Evolutionary conservation across 2,113 vertebrate genomes (phyloP), one percentile per base, ranked within the genome.

Genomic region (Rhineura floridana): DNA sequence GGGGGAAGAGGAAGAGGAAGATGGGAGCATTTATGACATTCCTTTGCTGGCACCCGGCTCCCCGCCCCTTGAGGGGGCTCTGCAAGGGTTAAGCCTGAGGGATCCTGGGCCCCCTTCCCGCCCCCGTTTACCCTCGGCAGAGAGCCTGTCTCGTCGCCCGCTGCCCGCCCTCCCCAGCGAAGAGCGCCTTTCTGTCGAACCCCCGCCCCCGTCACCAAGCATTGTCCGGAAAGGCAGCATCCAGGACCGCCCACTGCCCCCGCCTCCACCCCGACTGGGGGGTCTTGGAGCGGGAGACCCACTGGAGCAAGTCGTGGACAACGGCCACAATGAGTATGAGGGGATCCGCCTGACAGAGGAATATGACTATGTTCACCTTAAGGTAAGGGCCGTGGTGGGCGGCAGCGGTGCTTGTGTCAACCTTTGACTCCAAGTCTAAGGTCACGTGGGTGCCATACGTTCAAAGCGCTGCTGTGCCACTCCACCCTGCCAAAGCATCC

Each of bases 151-250:
- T 6, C 97, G 98, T 5, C 96, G 98, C 48, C 98, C 98, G 0
- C 84, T 99, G 89, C 98, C 98, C 1, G 98, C 98, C 0, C 96
- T 98, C 44, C 98, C 98, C 0, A 96, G 97, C 77, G 92, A 92
- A 0, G 95, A 96, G 85, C 81, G 86, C 42, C 86, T 91, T 4
- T 87, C 78, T 28, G 90, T 84, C 15, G 85, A 82, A 7, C 98
- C 97, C 12, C 97, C 97, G 0, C 97, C 97, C 55, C 95, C 98
- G 0, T 94, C 97, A 19, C 95, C 94, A 3, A 95, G 95, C 21
- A 96, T 97, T 23, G 97, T 97, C 36, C 97, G 98, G 33, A 98
- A 98, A 79, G 97, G 98, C 17, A 98, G 98, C 96, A 98, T 98
- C 91, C 98, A 98, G 92, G 98, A 98, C 93, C 93, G 98, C 28